These are phyloP conservation scores for Zelostemma sp. DNA, from an alignment of 1,140 invertebrate genomes.

Conservation along the genomic window DNA sequence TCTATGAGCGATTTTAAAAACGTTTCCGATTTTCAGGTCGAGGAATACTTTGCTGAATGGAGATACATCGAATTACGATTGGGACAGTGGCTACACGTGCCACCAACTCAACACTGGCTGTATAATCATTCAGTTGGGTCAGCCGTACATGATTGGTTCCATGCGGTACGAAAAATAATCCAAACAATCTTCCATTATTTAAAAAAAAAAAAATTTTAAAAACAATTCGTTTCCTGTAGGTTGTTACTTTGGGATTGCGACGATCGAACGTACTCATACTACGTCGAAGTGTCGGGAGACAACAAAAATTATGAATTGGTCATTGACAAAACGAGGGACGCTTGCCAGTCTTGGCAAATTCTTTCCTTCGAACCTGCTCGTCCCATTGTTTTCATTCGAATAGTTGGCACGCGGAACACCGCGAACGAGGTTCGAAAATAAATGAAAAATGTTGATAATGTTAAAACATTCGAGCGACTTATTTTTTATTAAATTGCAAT, in stretches of 20 bases:
- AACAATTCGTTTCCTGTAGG: conserved; percentile 67
- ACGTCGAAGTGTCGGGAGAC: conserved; percentile 96
- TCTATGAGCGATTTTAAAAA: no score
- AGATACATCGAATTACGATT: conserved; percentile 94
- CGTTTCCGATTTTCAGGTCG: conserved; percentile 73
- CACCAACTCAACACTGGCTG: conserved; percentile 97
- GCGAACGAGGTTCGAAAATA: conserved; percentile 86
- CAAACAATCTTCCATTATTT: neutral
- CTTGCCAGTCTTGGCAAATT: conserved; percentile 93
- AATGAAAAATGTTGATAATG: conserved; percentile 14
- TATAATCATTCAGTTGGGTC: conserved; percentile 95
- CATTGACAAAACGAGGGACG: conserved; percentile 81
- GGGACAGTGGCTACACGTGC: conserved; percentile 98
- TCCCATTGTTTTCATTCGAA: conserved; percentile 93
- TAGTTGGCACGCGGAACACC: conserved; percentile 96
- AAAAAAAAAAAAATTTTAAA: neutral
- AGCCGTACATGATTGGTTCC: conserved; percentile 90
- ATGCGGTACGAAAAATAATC: conserved; percentile 7
- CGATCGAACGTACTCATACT: conserved; percentile 95
- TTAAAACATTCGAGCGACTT: no score
- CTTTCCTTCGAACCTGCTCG: conserved; percentile 81
- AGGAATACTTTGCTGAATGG: conserved; percentile 97
- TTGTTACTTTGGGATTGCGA: conserved; percentile 98
- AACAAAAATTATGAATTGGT: conserved; percentile 90
- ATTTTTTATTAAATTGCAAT: no score